Evolutionary conservation across 2,797 vertebrate genomes (phyloP).

Genomic region (Arctocebus calabarensis): DNA sequence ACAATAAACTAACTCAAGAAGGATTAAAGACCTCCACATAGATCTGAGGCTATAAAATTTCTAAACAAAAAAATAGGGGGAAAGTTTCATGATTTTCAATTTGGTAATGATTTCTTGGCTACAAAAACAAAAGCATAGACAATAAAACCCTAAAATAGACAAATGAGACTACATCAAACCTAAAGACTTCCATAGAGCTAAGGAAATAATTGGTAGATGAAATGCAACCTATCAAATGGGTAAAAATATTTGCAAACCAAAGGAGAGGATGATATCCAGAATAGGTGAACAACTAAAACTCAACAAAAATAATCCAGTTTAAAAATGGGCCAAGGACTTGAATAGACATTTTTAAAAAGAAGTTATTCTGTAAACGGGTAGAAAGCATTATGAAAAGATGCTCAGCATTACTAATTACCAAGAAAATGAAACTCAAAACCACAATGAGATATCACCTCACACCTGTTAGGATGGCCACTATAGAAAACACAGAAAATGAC

Average conservation of each 20-base stretch:
- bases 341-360: not conserved
- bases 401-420: not conserved
- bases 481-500: not conserved
- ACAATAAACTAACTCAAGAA: not conserved
- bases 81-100: not conserved
- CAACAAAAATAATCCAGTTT: not conserved
- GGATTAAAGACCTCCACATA: not conserved
- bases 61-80: not conserved
- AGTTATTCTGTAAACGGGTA: not conserved
- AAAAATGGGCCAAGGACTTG: not conserved
- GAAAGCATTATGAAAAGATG: not conserved
- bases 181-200: not conserved
- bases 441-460: not conserved
- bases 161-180: not conserved
- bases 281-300: not conserved
- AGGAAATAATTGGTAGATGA: not conserved
- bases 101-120: not conserved
- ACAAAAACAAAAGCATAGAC: not conserved
- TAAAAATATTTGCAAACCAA: constrained; percentile 1
- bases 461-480: not conserved
- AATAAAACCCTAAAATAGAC: not conserved
- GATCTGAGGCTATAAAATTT: not conserved
- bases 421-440: not conserved
- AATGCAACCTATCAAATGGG: not conserved
- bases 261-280: not conserved